Evolutionary conservation across 1,140 invertebrate genomes (phyloP), one percentile per base, ranked within the genome.

Genomic region (Papilio polyxenes): DNA sequence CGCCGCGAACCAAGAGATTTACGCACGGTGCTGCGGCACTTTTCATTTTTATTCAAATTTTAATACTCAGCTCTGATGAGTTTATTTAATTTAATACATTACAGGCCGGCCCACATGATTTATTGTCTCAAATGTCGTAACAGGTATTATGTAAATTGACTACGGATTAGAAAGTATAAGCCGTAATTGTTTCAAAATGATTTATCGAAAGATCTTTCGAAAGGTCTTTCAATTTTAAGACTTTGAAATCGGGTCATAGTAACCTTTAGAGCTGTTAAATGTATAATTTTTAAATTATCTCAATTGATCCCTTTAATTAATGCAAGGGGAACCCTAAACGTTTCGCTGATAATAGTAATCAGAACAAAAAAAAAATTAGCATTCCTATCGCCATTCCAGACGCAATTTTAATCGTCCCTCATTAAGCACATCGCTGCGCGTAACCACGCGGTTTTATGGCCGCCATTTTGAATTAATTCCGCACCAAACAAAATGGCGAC

Each of bases 391-490:
- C 81, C 84, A 89, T 87, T 89, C 87, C 88, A 82, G 85, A 79
- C 87, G 85, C 87, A 89, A 89, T 92, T 92, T 92, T 92, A 92
- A 93, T 93, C 90, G 90, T 89, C 88, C 82, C 91, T 92, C 91
- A 93, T 93, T 92, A 92, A 92, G 90, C 86, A 88, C 92, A 92
- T 92, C 85, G 88, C 88, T 86, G 82, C 85, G 88, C 89, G 90
- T 92, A 90, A 91, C 90, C 90, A 87, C 90, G 86, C 87, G 87
- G 87, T 90, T 92, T 91, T 88, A 90, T 83, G 88, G 81, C 81
- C 75, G 90, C 90, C 92, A 92, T 93, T 90, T 92, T 92, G 90
- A 92, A 92, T 93, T 92, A 92, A 92, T 92, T 92, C 87, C 85
- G 85, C 90, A 85, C 88, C 89, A 92, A 90, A 93, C 91, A 92